These are phyloP conservation scores for Mythimna vitellina DNA, from an alignment of 2,888 invertebrate genomes.

Conservation along the genomic window DNA sequence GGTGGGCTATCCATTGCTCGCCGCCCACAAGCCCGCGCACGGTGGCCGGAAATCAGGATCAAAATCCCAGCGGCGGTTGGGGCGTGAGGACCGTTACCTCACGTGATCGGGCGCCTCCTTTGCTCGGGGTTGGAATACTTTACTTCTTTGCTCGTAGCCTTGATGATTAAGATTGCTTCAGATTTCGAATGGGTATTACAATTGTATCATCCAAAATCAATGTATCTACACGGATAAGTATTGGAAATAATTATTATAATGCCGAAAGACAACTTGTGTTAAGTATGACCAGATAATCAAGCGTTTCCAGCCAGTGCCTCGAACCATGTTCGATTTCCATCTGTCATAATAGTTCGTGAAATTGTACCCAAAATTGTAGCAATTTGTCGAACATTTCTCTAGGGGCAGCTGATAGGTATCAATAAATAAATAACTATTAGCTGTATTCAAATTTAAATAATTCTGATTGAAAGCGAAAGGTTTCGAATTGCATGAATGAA, in stretches of 20 bases:
- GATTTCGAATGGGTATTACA: neutral
- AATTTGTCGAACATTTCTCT: slow-evolving; percentile 40
- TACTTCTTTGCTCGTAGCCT: neutral
- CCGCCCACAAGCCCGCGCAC: too few relatives aligned
- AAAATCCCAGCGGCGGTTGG: too few relatives aligned
- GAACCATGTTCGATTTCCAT: slow-evolving; percentile 29
- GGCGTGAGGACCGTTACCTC: too few relatives aligned
- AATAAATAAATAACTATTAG: slow-evolving; percentile 35
- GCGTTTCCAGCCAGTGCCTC: slow-evolving; percentile 4
- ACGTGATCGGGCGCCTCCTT: too few relatives aligned
- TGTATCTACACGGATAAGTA: too few relatives aligned
- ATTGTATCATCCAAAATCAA: neutral
- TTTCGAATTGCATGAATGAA: neutral
- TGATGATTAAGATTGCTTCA: too few relatives aligned
- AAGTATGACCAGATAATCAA: slow-evolving; percentile 5
- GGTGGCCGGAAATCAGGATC: too few relatives aligned
- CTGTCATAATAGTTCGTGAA: slow-evolving; percentile 20
- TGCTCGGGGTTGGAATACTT: neutral
- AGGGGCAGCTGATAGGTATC: slow-evolving; percentile 4
- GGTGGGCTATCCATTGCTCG: too few relatives aligned
- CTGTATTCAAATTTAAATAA: slow-evolving; percentile 34
- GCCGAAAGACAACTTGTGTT: neutral
- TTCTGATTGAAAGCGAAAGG: slow-evolving; percentile 25
- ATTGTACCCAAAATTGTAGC: slow-evolving; percentile 43
- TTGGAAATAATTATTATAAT: neutral